phyloP scores from a whole-genome alignment of 2,888 invertebrate species.

The Unio delphinus region DNA sequence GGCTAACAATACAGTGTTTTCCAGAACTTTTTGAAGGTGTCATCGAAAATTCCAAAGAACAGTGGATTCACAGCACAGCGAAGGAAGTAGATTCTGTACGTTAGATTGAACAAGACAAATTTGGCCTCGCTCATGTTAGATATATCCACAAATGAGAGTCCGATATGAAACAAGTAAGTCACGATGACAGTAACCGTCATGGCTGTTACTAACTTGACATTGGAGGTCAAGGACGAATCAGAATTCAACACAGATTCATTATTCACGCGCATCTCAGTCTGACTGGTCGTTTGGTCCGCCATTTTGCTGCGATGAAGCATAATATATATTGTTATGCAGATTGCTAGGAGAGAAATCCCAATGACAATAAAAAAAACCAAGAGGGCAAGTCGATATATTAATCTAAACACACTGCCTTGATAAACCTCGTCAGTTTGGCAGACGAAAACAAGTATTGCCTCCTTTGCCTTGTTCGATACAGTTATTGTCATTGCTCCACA shows the following conservation, averaged over 20 bases:
- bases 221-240: slow-evolving; percentile 13
- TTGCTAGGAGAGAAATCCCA: too few relatives aligned
- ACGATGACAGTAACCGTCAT: slow-evolving; percentile 27
- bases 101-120: slow-evolving; percentile 22
- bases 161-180: slow-evolving; percentile 23
- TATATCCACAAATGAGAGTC: slow-evolving; percentile 26
- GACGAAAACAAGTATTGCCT: slow-evolving; percentile 11
- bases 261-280: too few relatives aligned
- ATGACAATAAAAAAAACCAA: slow-evolving; percentile 7
- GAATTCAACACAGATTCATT: too few relatives aligned
- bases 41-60: slow-evolving; percentile 27
- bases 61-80: slow-evolving; percentile 30
- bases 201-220: slow-evolving; percentile 26
- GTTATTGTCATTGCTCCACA: slow-evolving; percentile 17
- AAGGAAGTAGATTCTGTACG: slow-evolving; percentile 26
- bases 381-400: slow-evolving; percentile 17
- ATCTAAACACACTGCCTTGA: slow-evolving; percentile 5
- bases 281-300: too few relatives aligned
- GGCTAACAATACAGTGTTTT: too few relatives aligned
- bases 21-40: slow-evolving; percentile 12
- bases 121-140: slow-evolving; percentile 16
- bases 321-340: too few relatives aligned
- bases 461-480: slow-evolving; percentile 11
- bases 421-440: slow-evolving; percentile 24
- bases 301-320: too few relatives aligned